Base-by-base conservation (phyloP, 2,113 vertebrate species). In the Gobius niger region DNA sequence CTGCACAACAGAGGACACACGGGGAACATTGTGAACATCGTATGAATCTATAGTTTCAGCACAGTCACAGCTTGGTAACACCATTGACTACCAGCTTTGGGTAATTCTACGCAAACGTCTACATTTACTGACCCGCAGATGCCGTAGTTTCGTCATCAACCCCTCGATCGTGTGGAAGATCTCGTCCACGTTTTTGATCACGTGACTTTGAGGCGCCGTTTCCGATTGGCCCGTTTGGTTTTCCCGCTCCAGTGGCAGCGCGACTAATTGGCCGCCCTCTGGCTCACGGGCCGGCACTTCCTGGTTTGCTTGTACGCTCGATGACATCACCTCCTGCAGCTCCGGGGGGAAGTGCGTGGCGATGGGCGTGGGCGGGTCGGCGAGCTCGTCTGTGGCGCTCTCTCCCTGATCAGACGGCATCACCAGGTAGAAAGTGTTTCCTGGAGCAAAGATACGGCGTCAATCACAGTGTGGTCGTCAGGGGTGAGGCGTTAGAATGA, bases 361-460 rank as follows among this genome's bases (percentile, higher is more conserved):
- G 41, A 80, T 77, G n/a, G 85, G 84, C 1, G 82, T 75, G 3
- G 73, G 61, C 1, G 82, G 76, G 63, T 85, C 86, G 9, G 9
- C 61, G 62, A 72, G 46, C 9, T 92, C 89, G 0, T 92, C 91
- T 0, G 91, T 91, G 80, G 46, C 8, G 63, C 87, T 93, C 82
- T 93, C 88, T 0, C 85, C 87, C 44, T 72, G 83, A 8, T 87
- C 91, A 12, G 65, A 76, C 0, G 91, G 91, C 90, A 93, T 77
- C 5, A 91, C 88, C 81, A 92, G 47, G 81, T 91, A 92, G 89
- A 94, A 93, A 0, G 70, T 81, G 84, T 94, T 94, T 12, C 92
- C 93, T 94, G 3, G 46, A 69, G 44, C 2, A 50, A 40, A 73
- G 19, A 72, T 0, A 24, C 54, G 12, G 19, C 24, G 2, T 57